phyloP scores from a whole-genome alignment of 2,113 vertebrate genomes.

The Scalopus aquaticus region DNA sequence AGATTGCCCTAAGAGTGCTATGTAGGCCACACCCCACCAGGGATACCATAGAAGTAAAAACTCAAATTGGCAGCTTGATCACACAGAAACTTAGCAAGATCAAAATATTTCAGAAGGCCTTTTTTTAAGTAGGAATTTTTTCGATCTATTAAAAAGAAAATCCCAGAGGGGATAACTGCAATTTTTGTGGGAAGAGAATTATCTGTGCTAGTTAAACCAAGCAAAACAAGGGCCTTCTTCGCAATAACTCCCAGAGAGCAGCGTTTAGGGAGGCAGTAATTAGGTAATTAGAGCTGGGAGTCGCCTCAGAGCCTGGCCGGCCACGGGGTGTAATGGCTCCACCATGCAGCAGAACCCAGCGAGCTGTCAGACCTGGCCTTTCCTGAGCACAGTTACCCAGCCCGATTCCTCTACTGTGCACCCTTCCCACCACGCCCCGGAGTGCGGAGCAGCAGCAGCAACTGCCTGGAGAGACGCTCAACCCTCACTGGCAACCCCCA shows the following conservation, averaged over 20 bases:
- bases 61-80: not conserved
- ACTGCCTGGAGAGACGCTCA: not conserved
- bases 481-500: not conserved
- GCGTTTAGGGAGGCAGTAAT: not conserved
- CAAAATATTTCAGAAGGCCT: not conserved
- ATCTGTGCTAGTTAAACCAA: not conserved
- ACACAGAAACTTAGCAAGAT: not conserved
- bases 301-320: not conserved
- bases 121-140: not conserved
- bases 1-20: not conserved
- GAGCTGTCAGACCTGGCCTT: not conserved
- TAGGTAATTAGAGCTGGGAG: not conserved
- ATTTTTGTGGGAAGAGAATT: not conserved
- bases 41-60: not conserved
- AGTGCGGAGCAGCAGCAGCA: not conserved
- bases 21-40: constrained; percentile 27
- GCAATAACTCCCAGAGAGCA: not conserved
- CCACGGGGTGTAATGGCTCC: not conserved
- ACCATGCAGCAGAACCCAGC: rapidly evolving
- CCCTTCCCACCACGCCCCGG: not conserved
- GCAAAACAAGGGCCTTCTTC: not conserved
- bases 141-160: not conserved
- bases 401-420: not conserved
- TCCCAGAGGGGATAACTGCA: not conserved
- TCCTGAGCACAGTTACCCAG: not conserved